Conservation (phyloP, 2,797 vertebrate genomes). For the Dermochelys coriacea region DNA sequence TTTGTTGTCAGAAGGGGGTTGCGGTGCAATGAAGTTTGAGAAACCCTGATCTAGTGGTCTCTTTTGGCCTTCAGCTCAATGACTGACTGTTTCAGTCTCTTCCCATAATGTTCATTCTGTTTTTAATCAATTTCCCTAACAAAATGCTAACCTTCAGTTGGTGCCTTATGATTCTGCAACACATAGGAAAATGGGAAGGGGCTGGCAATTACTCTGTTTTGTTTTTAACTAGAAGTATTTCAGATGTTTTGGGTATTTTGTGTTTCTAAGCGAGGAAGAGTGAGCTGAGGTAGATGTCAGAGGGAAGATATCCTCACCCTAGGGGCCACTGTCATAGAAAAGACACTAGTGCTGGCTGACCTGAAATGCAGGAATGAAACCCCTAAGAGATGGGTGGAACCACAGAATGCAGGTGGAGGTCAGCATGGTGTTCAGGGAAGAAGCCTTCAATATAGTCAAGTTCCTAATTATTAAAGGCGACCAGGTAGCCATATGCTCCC, state of each 20-base stretch:
- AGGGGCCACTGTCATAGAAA: not conserved
- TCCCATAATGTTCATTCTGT: not conserved
- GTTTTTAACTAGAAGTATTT: too few species aligned
- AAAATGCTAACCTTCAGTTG: not conserved
- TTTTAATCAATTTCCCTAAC: not conserved
- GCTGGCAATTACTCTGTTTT: not conserved
- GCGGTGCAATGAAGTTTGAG: too few species aligned
- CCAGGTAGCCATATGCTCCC: not conserved
- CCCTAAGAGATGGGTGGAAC: not conserved
- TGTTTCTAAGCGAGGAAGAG: not conserved
- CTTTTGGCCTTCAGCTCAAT: too few species aligned
- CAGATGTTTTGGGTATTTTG: not conserved
- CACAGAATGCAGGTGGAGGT: not conserved
- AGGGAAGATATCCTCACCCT: not conserved
- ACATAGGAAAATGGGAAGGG: not conserved
- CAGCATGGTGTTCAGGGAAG: not conserved
- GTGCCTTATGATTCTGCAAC: not conserved
- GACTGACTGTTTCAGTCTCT: too few species aligned
- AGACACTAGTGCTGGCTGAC: not conserved
- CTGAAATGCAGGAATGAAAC: not conserved
- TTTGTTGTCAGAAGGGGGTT: too few species aligned
- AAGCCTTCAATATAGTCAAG: not conserved
- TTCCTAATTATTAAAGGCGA: not conserved
- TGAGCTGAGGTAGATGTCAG: not conserved
- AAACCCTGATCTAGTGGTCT: too few species aligned